A percentile compares a stretch with the other conserved stretches of the same genome.
These are phyloP conservation scores for Stenoptilia bipunctidactyla DNA, from an alignment of 2,888 invertebrate species.

Conservation along the genomic window DNA sequence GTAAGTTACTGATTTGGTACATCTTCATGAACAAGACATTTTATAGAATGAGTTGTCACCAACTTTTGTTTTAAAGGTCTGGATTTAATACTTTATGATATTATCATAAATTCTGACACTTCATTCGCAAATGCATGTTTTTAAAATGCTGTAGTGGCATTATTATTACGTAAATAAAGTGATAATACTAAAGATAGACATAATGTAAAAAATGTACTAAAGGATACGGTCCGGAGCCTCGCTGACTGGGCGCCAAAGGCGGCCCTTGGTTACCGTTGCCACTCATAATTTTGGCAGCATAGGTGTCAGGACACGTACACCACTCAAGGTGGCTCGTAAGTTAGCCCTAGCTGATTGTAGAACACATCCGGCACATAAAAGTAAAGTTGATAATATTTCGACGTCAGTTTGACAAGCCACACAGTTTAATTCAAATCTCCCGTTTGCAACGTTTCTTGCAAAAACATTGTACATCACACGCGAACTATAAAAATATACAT, in stretches of 20 bases:
- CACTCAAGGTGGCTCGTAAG: slow-evolving; percentile 74
- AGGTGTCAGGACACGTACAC: slow-evolving; percentile 72
- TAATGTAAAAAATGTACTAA: slow-evolving; percentile 37
- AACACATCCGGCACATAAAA: slow-evolving; percentile 70
- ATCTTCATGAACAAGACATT: too few relatives aligned
- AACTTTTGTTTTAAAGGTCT: too few relatives aligned
- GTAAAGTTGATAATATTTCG: slow-evolving; percentile 38
- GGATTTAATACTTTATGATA: too few relatives aligned
- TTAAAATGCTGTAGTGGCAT: slow-evolving; percentile 52
- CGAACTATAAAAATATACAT: slow-evolving; percentile 47
- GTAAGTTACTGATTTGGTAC: too few relatives aligned
- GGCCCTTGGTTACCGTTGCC: slow-evolving; percentile 77
- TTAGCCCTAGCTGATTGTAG: slow-evolving; percentile 67
- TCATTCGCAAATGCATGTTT: slow-evolving; percentile 34
- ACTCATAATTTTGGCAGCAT: slow-evolving; percentile 74
- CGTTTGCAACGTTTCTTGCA: slow-evolving; percentile 53
- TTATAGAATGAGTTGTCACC: too few relatives aligned
- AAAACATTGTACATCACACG: slow-evolving; percentile 62
- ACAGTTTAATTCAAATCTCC: slow-evolving; percentile 50
- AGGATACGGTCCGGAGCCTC: slow-evolving; percentile 74
- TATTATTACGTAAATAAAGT: slow-evolving; percentile 57
- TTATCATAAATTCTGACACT: too few relatives aligned
- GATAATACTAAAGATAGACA: slow-evolving; percentile 21
- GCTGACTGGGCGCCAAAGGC: slow-evolving; percentile 67
- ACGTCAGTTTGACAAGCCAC: slow-evolving; percentile 61